Conservation (phyloP, 2,888 invertebrate genomes). For the Caenorhabditis sinica region DNA sequence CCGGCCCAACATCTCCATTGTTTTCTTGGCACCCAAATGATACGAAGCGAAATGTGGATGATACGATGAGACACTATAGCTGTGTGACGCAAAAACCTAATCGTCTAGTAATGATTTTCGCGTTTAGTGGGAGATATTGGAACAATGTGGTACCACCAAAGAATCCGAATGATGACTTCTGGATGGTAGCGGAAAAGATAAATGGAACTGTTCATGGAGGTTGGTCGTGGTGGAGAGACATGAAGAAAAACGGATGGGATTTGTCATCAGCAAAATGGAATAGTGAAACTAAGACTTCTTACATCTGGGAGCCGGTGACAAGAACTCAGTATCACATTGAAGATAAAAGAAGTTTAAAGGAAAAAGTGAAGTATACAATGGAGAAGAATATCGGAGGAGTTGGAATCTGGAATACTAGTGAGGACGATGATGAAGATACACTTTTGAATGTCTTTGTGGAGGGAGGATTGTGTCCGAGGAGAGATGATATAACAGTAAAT, state of each 20-base stretch:
- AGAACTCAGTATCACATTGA: not conserved
- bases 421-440: slow-evolving; percentile 75
- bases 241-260: not conserved
- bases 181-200: not conserved
- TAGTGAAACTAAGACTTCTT: slow-evolving; percentile 6
- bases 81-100: not conserved
- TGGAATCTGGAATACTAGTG: not conserved
- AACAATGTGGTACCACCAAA: not conserved
- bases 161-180: not conserved
- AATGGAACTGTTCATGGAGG: slow-evolving; percentile 6
- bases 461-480: slow-evolving; percentile 27
- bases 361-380: slow-evolving; percentile 2
- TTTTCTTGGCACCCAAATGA: slow-evolving; percentile 46
- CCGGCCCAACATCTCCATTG: slow-evolving; percentile 74
- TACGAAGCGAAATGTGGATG: slow-evolving; percentile 69
- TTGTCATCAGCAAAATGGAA: not conserved
- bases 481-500: slow-evolving; percentile 27
- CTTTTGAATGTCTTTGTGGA: slow-evolving; percentile 67
- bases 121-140: slow-evolving; percentile 15
- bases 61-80: slow-evolving; percentile 58
- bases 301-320: not conserved
- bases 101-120: not conserved
- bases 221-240: slow-evolving; percentile 6
- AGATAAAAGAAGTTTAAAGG: slow-evolving; percentile 4
- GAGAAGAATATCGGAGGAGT: slow-evolving; percentile 24